These are phyloP conservation scores for Ectropis grisescens DNA, from an alignment of 1,140 invertebrate species.

Conservation along the genomic window DNA sequence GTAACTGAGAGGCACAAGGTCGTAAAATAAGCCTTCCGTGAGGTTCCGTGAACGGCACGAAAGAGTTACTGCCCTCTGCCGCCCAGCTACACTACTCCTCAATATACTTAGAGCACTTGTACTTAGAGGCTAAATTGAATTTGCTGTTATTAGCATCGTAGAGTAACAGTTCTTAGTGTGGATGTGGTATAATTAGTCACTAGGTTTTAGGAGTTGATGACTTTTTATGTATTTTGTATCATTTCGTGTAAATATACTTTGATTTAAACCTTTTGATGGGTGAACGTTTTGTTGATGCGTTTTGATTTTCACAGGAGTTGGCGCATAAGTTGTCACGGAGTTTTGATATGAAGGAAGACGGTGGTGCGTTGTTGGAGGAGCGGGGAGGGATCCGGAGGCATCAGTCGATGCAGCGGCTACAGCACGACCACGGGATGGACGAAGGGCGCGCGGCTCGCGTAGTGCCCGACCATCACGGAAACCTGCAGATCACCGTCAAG, in stretches of 20 bases:
- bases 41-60: conserved; percentile 5
- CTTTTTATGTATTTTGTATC: too few relatives aligned
- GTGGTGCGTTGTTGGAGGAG: conserved; percentile 78
- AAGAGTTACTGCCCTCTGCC: conserved; percentile 48
- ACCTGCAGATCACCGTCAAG: conserved; percentile 87
- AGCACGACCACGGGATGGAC: conserved; percentile 70
- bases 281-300: too few relatives aligned
- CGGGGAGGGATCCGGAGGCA: conserved; percentile 71
- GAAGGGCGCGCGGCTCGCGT: conserved; percentile 77
- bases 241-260: conserved; percentile 2
- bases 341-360: conserved; percentile 89
- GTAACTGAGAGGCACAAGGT: conserved; percentile 63
- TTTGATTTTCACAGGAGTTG: conserved; percentile 74
- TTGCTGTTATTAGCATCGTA: conserved; percentile 55
- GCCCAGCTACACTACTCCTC: conserved; percentile 46
- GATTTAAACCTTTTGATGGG: too few relatives aligned
- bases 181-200: conserved; percentile 6
- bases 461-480: conserved; percentile 86
- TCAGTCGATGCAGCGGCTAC: conserved; percentile 79
- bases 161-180: conserved; percentile 39
- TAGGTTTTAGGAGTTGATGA: not conserved
- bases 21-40: conserved; percentile 18
- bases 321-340: conserved; percentile 86
- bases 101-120: conserved; percentile 50
- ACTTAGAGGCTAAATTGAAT: conserved; percentile 58